Evolutionary conservation across 2,797 vertebrate species (phyloP).

Genomic region (Acanthurus tractus): DNA sequence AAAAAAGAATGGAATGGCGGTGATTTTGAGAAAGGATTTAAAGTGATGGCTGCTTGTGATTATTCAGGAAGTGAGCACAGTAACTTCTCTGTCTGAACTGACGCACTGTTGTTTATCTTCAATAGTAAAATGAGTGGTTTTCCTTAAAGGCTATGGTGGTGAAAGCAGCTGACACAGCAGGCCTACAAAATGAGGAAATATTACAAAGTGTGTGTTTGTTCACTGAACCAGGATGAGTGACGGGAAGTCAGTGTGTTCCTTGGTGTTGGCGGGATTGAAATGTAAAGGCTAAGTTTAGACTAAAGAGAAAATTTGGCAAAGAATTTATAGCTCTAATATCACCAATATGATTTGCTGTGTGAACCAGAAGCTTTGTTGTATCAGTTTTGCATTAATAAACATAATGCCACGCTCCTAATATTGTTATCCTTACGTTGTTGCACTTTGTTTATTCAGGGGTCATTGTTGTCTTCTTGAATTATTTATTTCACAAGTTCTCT

Average conservation of each 20-base stretch:
- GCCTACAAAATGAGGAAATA: slow-evolving; percentile 56
- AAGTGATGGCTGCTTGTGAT: not conserved
- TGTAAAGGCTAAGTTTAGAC: not conserved
- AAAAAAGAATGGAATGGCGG: not conserved
- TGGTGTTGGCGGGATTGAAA: not conserved
- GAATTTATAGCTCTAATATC: not conserved
- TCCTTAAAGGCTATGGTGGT: not conserved
- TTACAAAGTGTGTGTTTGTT: slow-evolving; percentile 1
- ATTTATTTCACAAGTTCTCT: not conserved
- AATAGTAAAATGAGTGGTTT: slow-evolving; percentile 1
- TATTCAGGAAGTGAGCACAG: slow-evolving; percentile 7
- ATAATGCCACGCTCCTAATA: no score
- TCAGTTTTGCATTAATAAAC: no score
- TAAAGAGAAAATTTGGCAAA: not conserved
- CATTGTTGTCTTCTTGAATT: not conserved
- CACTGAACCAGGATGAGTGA: slow-evolving; percentile 1
- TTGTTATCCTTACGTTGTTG: no score
- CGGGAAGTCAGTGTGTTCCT: slow-evolving; percentile 32
- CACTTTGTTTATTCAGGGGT: no score
- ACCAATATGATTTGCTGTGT: no score
- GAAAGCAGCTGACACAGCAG: slow-evolving; percentile 62
- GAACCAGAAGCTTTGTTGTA: no score
- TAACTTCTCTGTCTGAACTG: not conserved
- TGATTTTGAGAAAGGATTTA: slow-evolving; percentile 2
- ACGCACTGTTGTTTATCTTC: not conserved